phyloP scores from a whole-genome alignment of 2,888 invertebrate genomes.

The Patella ulyssiponensis region DNA sequence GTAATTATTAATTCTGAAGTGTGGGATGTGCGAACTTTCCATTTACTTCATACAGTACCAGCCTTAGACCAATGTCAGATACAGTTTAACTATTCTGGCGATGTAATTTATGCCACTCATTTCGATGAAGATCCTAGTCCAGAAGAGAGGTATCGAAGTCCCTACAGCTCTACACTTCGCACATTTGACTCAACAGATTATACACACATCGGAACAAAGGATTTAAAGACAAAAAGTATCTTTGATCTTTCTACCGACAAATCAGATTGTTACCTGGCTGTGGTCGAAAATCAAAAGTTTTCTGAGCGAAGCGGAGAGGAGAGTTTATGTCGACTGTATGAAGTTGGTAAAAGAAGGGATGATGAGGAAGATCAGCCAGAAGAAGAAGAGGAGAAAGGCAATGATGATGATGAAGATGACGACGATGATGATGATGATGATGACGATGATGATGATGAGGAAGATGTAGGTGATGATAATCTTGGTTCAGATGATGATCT shows the following conservation, averaged over 20 bases:
- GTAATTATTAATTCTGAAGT: slow-evolving; percentile 97
- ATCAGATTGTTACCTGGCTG: slow-evolving; percentile 88
- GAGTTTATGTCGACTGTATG: slow-evolving; percentile 91
- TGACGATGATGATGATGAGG: slow-evolving; percentile 40
- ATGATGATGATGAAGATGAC: slow-evolving; percentile 29
- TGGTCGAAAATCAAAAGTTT: slow-evolving; percentile 80
- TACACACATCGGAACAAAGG: slow-evolving; percentile 93
- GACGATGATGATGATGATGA: slow-evolving; percentile 40
- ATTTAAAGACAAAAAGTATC: slow-evolving; percentile 88
- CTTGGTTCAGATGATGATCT: slow-evolving; percentile 25
- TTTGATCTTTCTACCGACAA: slow-evolving; percentile 88
- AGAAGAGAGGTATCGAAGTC: slow-evolving; percentile 75
- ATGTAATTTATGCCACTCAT: slow-evolving; percentile 82
- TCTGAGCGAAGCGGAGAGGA: slow-evolving; percentile 86
- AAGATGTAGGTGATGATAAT: slow-evolving; percentile 27
- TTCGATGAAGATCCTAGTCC: slow-evolving; percentile 73
- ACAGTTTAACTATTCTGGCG: slow-evolving; percentile 88
- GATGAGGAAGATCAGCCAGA: slow-evolving; percentile 89
- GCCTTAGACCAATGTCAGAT: slow-evolving; percentile 92
- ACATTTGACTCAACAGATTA: slow-evolving; percentile 95
- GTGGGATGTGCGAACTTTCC: slow-evolving; percentile 97
- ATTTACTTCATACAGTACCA: slow-evolving; percentile 93
- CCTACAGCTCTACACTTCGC: slow-evolving; percentile 93
- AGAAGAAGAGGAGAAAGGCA: slow-evolving; percentile 26
- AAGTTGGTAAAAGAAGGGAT: slow-evolving; percentile 89